Evolutionary conservation across 1,140 invertebrate genomes (phyloP), one percentile per base, ranked within the genome.

Genomic region (Zeugodacus cucurbitae): DNA sequence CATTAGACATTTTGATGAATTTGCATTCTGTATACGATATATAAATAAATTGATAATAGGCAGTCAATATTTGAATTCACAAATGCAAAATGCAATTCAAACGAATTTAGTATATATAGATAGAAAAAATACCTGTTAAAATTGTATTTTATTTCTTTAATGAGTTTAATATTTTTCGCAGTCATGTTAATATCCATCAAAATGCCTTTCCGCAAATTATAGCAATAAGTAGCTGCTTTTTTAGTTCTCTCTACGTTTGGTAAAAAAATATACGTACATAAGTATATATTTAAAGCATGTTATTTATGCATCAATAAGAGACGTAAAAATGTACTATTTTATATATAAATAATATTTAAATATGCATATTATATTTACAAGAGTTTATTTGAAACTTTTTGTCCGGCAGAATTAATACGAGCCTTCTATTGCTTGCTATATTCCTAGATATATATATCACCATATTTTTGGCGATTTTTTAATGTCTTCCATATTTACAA

Each of bases 241-340:
- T 37, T 41, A 37, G 14, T 74, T 74, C 67, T 37, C 22, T 37
- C 20, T 74, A 74, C 1, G 67, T 37, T 74, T 74, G 34, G 67
- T 74, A 74, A 74, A 74, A 74, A 74, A 74, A 74, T 74, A 74
- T 74, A 74, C 34, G 20, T 41, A 70, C 67, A 32, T 70, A 70
- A 32, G 32, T 70, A 41, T 70, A 74, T 74, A 20, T 34, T 74
- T 74, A 37, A 37, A 74, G 41, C 67, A 74, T 74, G 64, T 8
- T 70, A n/a, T 74, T 67, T 74, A 37, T 74, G 67, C 34, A 57
- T 86, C 32, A 20, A 86, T 59, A 86, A 86, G 82, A 86, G 82
- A 37, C 44, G 8, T 86, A 86, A 74, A 74, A 74, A 41, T 74
- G 20, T 74, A 74, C 34, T 74, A 74, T 37, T n/a, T 62, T 41